Base-by-base conservation (phyloP, 2,888 invertebrate genomes). In the Drosophila mimetica region DNA sequence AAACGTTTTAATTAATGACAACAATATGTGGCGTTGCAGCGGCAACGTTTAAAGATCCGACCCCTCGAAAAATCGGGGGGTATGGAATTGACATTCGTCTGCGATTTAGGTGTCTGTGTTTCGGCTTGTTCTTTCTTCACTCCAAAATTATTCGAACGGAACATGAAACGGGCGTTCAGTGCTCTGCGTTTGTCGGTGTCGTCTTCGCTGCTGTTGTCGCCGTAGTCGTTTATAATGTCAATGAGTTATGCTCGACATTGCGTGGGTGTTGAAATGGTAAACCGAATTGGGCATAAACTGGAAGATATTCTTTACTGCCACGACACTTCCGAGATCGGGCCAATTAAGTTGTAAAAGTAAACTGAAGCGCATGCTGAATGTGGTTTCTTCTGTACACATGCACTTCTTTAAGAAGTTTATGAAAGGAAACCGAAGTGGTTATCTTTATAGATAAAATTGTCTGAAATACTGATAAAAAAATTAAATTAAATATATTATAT, bases 1-100 rank as follows among this genome's bases (percentile, higher is more conserved):
- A 85, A 85, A 88, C 88, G 85, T 83, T 85, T 85, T 85, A 85
- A 85, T 85, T 85, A 85, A 85, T 85, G 86, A 83, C 85, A 86
- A 86, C 88, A 85, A 85, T 87, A 83, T 88, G 86, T 82, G 84
- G 82, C 76, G 69, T 75, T 88, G 78, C 84, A 66, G 53, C 67
- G 63, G 63, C 63, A 42, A 14, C 67, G 67, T 76, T 75, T 70
- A 41, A 75, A 69, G 75, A 60, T 18, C 48, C 22, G 55, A 58
- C 41, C 48, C 55, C 46, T 2, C 34, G 46, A 55, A 46, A 28
- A n/a, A 28, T 42, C 18, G n/a, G 60, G 71, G 70, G 53, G 58
- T 55, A 79, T 65, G 71, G 53, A 65, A 74, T 64, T 70, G 88
- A 84, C 74, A 71, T 70, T 58, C 57, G 64, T 66, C 72, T 61